Percentiles rank a stretch among this genome's conserved stretches.
Conservation (phyloP, 2,797 vertebrate genomes). For the Melopsittacus undulatus region DNA sequence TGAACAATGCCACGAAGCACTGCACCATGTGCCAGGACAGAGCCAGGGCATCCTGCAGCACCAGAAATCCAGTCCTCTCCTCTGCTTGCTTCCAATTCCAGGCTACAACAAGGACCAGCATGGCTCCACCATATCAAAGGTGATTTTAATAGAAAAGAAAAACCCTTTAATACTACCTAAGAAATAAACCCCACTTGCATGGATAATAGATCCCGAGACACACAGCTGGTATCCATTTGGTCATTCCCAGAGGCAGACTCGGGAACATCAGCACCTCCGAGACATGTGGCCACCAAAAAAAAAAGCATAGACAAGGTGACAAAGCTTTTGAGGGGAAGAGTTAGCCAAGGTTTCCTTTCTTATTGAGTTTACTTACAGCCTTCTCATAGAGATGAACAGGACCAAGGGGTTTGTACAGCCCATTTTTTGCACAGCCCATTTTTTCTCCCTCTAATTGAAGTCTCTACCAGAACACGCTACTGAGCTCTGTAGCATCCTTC, state of each 20-base stretch:
- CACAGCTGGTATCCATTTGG: constrained; percentile 26
- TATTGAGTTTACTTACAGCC: background rate
- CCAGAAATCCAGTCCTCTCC: background rate
- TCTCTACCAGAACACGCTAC: background rate
- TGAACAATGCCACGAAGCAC: background rate
- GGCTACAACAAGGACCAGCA: background rate
- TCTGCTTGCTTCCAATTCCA: background rate
- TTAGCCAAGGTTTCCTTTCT: background rate
- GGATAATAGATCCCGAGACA: background rate
- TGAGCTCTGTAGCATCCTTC: background rate
- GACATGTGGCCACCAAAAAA: background rate
- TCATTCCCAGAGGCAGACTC: constrained; percentile 3
- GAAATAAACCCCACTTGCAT: background rate
- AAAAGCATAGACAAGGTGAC: background rate
- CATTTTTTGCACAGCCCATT: background rate
- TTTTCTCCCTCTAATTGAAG: background rate
- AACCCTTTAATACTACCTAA: background rate
- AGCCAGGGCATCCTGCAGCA: background rate
- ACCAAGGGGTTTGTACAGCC: background rate
- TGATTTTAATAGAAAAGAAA: background rate
- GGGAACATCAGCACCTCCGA: background rate
- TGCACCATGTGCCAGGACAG: fast-evolving
- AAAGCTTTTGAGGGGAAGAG: background rate
- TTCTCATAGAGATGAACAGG: background rate
- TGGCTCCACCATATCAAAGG: background rate